These are phyloP conservation scores for Abrostola triplasia DNA, from an alignment of 2,888 invertebrate species.

Conservation along the genomic window DNA sequence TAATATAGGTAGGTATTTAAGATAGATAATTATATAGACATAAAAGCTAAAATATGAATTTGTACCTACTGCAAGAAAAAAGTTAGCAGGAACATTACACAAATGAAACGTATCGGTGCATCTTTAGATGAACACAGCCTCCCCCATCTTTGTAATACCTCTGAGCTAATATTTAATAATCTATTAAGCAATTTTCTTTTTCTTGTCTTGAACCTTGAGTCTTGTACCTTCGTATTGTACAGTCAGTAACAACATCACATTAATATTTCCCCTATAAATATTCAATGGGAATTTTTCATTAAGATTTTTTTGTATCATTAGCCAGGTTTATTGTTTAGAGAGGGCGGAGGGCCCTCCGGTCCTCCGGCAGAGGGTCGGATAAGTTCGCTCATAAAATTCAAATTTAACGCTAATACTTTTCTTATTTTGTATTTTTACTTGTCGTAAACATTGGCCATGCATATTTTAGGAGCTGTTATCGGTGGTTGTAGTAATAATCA, in stretches of 20 bases:
- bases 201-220: constrained; percentile 43
- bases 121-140: background rate
- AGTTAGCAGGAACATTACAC: background rate
- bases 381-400: constrained; percentile 71
- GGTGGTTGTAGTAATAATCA: constrained; percentile 28
- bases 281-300: constrained; percentile 60
- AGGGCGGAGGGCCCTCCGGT: constrained; percentile 46
- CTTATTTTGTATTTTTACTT: constrained; percentile 57
- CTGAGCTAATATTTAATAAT: constrained; percentile 35
- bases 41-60: too few relatives aligned
- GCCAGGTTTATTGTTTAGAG: constrained; percentile 74
- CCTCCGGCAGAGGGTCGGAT: constrained; percentile 56
- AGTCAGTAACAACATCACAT: constrained; percentile 42
- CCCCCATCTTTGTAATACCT: constrained; percentile 22
- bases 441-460: constrained; percentile 53
- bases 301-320: constrained; percentile 73
- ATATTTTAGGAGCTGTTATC: constrained; percentile 47
- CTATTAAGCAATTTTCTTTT: constrained; percentile 25
- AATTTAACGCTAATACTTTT: constrained; percentile 67
- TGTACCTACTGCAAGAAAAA: too few relatives aligned
- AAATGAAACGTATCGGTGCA: background rate
- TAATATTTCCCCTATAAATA: constrained; percentile 60
- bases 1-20: too few relatives aligned
- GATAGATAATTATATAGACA: too few relatives aligned
- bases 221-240: constrained; percentile 52